Percentiles rank a stretch among this genome's conserved stretches.
Evolutionary conservation across 2,797 vertebrate species (phyloP).

Genomic region (Muscicapa striata): DNA sequence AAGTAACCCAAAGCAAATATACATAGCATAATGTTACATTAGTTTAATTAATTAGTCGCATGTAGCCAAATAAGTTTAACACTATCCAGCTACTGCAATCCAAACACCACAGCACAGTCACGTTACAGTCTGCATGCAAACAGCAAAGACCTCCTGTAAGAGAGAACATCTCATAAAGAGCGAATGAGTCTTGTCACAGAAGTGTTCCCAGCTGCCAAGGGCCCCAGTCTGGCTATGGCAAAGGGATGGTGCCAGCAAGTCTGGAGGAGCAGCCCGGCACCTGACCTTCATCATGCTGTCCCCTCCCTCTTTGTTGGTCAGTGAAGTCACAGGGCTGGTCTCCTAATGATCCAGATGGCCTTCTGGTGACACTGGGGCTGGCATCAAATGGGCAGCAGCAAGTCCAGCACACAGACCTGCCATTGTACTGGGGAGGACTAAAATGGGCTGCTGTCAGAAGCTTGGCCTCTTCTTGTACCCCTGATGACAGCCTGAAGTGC

Average conservation of each 20-base stretch:
- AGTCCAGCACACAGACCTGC: neutral
- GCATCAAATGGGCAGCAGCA: neutral
- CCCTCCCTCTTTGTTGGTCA: neutral
- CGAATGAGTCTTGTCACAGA: neutral
- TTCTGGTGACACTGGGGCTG: slow-evolving; percentile 9
- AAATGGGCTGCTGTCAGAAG: neutral
- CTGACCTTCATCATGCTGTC: neutral
- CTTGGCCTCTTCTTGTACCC: neutral
- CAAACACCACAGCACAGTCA: neutral
- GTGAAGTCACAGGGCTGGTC: neutral
- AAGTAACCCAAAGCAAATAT: neutral
- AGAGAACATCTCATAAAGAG: neutral
- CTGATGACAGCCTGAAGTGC: slow-evolving; percentile 1
- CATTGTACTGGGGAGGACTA: neutral
- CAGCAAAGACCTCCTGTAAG: neutral
- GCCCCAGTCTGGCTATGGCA: neutral
- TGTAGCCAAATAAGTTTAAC: neutral
- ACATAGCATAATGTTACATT: neutral
- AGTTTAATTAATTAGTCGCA: neutral
- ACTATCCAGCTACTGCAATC: neutral
- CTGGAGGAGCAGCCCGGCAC: neutral
- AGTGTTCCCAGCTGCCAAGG: neutral
- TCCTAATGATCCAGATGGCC: slow-evolving; percentile 39
- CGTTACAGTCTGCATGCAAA: rapidly evolving
- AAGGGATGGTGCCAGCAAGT: neutral